Evolutionary conservation across 2,888 invertebrate genomes (phyloP), one percentile per base, ranked within the genome.

Genomic region (Eilema griseolum): DNA sequence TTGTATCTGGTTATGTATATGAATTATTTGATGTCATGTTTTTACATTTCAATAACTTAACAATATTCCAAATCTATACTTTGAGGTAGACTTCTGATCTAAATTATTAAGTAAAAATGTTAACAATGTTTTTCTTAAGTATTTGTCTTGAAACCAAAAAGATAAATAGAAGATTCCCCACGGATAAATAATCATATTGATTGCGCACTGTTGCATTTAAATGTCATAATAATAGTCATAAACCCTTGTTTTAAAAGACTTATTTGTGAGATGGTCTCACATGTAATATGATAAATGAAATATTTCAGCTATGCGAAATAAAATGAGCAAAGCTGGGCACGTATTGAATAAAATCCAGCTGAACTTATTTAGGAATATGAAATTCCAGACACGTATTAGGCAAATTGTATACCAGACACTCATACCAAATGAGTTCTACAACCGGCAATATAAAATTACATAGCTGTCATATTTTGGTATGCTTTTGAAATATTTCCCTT

Each of bases 351-450:
- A 79, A 79, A 81, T 75, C 69, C 70, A 69, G 63, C 71, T 69
- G 52, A 71, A 75, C 33, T 67, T 74, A 68, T 76, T 59, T 73
- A 75, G 61, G 62, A 67, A 77, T 75, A 77, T 76, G 66, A 81
- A 77, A 81, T 79, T 79, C 80, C 61, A 67, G 66, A 46, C 82
- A 82, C 82, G 80, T 79, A 63, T 71, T 74, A 66, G 72, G 80
- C 74, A 81, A 79, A 77, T 81, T 75, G 71, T 79, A 82, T 81
- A 82, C 69, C 74, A 65, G 73, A 75, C 73, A 71, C 77, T 73
- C 81, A 62, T 78, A 76, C 66, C 28, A 62, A 79, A 81, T 82
- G 80, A 81, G 61, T 73, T 76, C 70, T 66, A 79, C 74, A 69
- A 69, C 65, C 63, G n/a, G 62, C 59, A 66, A 74, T 79, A 81